Evolutionary conservation across 2,113 vertebrate species (phyloP).

Genomic region (Corynorhinus townsendii): DNA sequence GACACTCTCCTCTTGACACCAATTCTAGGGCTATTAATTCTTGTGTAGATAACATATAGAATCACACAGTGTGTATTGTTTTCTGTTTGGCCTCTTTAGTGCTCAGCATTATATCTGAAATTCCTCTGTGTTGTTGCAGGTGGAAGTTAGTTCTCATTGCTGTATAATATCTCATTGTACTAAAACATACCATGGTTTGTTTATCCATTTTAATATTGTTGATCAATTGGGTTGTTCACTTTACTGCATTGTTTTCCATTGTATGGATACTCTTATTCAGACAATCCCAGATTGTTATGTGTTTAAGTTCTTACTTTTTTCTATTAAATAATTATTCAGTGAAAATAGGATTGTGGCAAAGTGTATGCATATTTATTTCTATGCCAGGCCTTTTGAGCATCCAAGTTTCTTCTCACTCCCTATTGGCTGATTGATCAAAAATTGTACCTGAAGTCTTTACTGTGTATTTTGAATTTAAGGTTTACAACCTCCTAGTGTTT

Average conservation of each 20-base stretch:
- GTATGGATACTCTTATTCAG: not conserved
- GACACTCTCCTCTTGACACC: not conserved
- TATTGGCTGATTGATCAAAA: not conserved
- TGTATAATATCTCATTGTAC: not conserved
- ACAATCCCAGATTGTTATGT: not conserved
- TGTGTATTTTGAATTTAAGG: not conserved
- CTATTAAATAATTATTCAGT: not conserved
- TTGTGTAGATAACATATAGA: not conserved
- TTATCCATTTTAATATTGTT: not conserved
- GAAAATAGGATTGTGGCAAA: not conserved
- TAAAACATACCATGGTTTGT: not conserved
- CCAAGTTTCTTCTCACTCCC: not conserved
- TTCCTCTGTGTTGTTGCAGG: not conserved
- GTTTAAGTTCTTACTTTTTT: not conserved
- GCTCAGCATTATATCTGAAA: not conserved
- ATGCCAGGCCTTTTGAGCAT: not conserved
- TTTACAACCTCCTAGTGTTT: not conserved
- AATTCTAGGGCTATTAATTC: not conserved
- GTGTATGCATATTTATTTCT: not conserved
- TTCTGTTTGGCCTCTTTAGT: not conserved
- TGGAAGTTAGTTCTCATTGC: not conserved
- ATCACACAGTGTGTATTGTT: not conserved
- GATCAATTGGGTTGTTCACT: not conserved
- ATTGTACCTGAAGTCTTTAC: not conserved
- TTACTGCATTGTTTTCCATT: not conserved